Percentiles rank a stretch among this genome's conserved stretches.
Evolutionary conservation across 2,113 vertebrate species (phyloP).

Genomic region (Hippolais icterina): DNA sequence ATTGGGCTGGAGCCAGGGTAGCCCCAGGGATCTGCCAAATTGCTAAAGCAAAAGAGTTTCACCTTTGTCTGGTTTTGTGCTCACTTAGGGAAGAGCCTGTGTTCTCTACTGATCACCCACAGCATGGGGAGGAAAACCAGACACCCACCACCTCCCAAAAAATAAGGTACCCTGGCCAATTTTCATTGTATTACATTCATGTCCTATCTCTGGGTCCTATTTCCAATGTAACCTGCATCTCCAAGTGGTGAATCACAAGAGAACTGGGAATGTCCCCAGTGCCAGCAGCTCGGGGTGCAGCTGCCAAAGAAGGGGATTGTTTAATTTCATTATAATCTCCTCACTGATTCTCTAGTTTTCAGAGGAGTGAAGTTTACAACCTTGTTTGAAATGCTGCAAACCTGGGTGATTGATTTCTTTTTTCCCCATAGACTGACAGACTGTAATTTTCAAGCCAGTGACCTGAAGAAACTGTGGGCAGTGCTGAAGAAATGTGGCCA

Average conservation of each 20-base stretch:
- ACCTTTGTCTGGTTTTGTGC: not conserved
- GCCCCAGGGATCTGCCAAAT: not conserved
- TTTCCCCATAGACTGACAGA: slow-evolving; percentile 67
- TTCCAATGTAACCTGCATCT: not conserved
- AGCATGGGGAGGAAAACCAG: not conserved
- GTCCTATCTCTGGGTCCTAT: not conserved
- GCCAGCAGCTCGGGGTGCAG: not conserved
- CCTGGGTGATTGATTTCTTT: not conserved
- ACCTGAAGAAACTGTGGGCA: slow-evolving; percentile 65
- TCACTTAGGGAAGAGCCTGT: not conserved
- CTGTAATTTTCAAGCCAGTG: slow-evolving; percentile 57
- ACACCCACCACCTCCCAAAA: not conserved
- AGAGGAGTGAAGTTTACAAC: not conserved
- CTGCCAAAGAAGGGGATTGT: not conserved
- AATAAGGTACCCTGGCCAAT: slow-evolving; percentile 21
- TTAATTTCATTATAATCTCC: not conserved
- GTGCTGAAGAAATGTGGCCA: slow-evolving; percentile 58
- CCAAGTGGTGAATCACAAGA: not conserved
- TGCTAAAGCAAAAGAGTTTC: not conserved
- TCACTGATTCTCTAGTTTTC: not conserved
- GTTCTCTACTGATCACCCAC: not conserved
- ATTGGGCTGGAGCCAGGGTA: not conserved
- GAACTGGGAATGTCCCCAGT: not conserved
- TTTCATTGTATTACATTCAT: not conserved
- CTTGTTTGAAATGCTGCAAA: not conserved